Evolutionary conservation across 2,888 invertebrate species (phyloP).

Genomic region (Caprella mutica): DNA sequence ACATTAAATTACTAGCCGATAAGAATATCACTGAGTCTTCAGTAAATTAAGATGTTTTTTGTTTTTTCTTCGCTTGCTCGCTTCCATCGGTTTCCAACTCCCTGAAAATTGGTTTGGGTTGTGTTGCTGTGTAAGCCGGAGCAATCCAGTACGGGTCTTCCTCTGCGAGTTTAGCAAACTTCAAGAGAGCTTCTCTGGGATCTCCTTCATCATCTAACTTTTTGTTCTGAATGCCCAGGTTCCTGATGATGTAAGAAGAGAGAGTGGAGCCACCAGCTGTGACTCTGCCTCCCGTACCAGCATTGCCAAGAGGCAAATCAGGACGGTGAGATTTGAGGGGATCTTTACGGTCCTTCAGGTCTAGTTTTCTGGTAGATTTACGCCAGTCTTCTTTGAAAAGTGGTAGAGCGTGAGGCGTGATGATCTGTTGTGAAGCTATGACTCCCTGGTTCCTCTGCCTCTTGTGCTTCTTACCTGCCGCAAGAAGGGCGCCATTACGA

Average conservation of each 20-base stretch:
- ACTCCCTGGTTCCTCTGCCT: constrained; percentile 53
- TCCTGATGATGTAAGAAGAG: constrained; percentile 90
- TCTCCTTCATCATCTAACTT: constrained; percentile 67
- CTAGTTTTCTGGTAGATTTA: constrained; percentile 73
- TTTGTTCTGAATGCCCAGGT: constrained; percentile 81
- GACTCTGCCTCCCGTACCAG: constrained; percentile 68
- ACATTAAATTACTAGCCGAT: no score
- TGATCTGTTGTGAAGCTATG: constrained; percentile 79
- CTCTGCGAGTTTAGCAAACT: constrained; percentile 86
- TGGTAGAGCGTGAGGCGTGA: constrained; percentile 91
- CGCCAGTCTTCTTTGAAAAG: constrained; percentile 85
- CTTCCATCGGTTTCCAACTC: constrained; percentile 38
- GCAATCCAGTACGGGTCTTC: constrained; percentile 96
- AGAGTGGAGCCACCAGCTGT: constrained; percentile 90
- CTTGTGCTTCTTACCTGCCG: constrained; percentile 63
- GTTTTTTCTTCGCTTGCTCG: constrained; percentile 37
- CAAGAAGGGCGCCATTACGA: constrained; percentile 78
- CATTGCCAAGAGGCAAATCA: constrained; percentile 47
- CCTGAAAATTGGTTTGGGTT: constrained; percentile 71
- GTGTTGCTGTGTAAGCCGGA: constrained; percentile 78
- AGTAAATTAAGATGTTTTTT: no score
- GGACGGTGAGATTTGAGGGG: constrained; percentile 47
- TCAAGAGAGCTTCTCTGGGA: constrained; percentile 86
- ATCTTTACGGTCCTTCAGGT: constrained; percentile 74
- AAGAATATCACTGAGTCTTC: no score